phyloP scores from a whole-genome alignment of 2,888 invertebrate genomes.

The Ischnura elegans region DNA sequence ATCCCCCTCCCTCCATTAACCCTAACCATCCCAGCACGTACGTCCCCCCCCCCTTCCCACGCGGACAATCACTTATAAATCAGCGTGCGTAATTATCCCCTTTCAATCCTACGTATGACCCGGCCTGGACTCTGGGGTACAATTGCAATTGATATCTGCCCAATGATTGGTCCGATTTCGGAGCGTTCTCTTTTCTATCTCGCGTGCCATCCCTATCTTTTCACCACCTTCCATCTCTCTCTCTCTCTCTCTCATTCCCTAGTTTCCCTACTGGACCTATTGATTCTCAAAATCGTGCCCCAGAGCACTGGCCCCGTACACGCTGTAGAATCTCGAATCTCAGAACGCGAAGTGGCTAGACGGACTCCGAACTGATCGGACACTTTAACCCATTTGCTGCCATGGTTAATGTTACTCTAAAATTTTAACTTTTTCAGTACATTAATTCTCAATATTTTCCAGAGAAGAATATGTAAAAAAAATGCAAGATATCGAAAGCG shows the following conservation, averaged over 20 bases:
- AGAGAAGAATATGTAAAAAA: too few relatives aligned
- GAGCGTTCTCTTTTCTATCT: neutral
- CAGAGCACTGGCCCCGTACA: too few relatives aligned
- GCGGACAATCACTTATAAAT: slow-evolving; percentile 13
- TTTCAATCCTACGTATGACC: neutral
- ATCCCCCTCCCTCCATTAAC: too few relatives aligned
- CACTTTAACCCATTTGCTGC: neutral
- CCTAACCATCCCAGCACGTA: too few relatives aligned
- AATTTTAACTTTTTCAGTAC: too few relatives aligned
- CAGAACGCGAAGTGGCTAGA: neutral
- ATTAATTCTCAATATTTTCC: too few relatives aligned
- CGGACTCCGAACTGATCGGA: neutral
- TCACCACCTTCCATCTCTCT: neutral
- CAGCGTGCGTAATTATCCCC: slow-evolving; percentile 18
- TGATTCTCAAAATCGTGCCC: too few relatives aligned
- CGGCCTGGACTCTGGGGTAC: neutral
- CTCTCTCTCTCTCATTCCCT: neutral
- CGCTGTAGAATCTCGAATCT: too few relatives aligned
- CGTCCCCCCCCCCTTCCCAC: too few relatives aligned
- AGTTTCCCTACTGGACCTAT: too few relatives aligned
- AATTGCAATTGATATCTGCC: slow-evolving; percentile 22
- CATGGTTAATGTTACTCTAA: too few relatives aligned
- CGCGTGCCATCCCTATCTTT: neutral
- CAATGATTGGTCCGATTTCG: neutral
- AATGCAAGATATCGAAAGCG: too few relatives aligned